Evolutionary conservation across 2,888 invertebrate species (phyloP).

Genomic region (Actias luna): DNA sequence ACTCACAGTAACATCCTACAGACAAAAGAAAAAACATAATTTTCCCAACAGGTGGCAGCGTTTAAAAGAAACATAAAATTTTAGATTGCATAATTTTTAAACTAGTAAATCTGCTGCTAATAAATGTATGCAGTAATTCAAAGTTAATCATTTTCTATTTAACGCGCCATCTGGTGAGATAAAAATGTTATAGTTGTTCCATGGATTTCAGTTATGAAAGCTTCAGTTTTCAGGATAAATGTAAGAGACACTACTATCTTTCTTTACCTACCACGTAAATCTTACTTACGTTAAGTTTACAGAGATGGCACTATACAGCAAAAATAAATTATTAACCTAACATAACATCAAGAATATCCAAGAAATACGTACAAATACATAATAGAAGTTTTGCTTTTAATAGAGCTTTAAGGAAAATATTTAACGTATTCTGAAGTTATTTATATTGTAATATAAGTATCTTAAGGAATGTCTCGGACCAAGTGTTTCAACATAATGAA

Average conservation of each 20-base stretch:
- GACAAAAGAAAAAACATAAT: not conserved
- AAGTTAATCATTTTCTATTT: not conserved
- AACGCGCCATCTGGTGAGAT: not conserved
- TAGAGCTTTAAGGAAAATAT: not conserved
- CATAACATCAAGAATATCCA: not conserved
- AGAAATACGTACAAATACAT: not conserved
- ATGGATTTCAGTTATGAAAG: not conserved
- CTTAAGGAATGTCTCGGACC: not conserved
- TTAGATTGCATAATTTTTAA: not conserved
- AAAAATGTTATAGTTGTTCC: not conserved
- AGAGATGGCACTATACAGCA: not conserved
- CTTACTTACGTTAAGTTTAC: not conserved
- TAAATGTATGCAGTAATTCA: not conserved
- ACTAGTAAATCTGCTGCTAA: not conserved
- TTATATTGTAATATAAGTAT: not conserved
- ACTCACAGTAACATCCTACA: not conserved
- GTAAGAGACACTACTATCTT: not conserved
- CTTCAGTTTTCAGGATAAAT: not conserved
- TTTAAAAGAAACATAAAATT: not conserved
- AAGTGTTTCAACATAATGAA: not conserved
- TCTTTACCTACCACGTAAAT: not conserved
- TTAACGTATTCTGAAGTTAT: not conserved
- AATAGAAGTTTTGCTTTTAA: not conserved
- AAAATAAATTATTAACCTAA: not conserved
- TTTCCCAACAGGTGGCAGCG: not conserved